phyloP scores from a whole-genome alignment of 2,113 vertebrate genomes.

The Sus scrofa region DNA sequence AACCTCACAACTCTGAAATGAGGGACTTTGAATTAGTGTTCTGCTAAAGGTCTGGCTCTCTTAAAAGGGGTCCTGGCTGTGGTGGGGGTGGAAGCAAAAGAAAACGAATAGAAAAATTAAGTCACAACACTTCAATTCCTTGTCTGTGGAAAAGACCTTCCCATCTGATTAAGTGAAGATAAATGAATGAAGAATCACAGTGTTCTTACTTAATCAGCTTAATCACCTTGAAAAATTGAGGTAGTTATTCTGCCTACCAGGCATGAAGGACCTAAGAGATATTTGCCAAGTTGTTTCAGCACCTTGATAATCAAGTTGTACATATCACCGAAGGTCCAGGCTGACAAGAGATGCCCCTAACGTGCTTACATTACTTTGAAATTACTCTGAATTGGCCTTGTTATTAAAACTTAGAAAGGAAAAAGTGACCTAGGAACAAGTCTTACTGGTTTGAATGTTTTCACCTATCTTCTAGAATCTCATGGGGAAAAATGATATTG shows the following conservation, averaged over 20 bases:
- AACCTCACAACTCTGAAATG: neutral
- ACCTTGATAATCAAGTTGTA: conserved; percentile 55
- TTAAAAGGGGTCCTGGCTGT: neutral
- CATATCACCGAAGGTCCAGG: neutral
- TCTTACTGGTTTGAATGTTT: neutral
- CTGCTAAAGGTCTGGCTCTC: neutral
- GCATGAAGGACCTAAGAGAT: conserved; percentile 64
- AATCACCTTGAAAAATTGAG: conserved; percentile 79
- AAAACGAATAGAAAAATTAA: conserved; percentile 16
- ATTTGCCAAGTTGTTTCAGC: conserved; percentile 61
- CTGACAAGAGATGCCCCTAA: neutral
- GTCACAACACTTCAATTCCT: neutral
- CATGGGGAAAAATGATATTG: neutral
- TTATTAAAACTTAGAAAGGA: conserved; percentile 28
- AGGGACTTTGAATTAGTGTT: conserved; percentile 1
- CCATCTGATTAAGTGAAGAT: conserved; percentile 72
- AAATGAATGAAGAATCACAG: conserved; percentile 71
- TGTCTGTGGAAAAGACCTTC: conserved; percentile 64
- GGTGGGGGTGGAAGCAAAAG: neutral
- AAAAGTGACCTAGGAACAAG: neutral
- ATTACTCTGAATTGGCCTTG: neutral
- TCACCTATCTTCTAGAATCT: neutral
- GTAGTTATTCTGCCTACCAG: conserved; percentile 65
- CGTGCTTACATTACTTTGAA: neutral
- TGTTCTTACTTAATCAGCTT: conserved; percentile 79